Evolutionary conservation across 2,888 invertebrate species (phyloP).

Genomic region (Fissipunctia ypsillon): DNA sequence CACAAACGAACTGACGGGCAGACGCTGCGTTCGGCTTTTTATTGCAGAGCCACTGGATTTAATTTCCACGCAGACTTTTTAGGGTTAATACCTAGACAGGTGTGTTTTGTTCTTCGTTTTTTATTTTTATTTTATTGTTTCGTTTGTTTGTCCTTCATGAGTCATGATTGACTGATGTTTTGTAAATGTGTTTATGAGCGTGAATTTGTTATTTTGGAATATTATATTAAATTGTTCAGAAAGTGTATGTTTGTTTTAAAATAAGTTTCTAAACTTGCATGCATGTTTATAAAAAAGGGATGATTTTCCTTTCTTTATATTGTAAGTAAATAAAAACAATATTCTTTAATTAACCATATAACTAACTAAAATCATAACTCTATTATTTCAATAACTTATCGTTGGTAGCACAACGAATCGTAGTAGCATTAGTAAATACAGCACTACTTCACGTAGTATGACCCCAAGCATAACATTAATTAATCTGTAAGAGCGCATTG

Average conservation of each 20-base stretch:
- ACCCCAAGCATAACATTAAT: no score
- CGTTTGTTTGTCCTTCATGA: no score
- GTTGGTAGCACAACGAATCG: neutral
- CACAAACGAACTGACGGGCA: constrained; percentile 86
- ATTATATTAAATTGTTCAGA: neutral
- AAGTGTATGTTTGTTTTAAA: constrained; percentile 3
- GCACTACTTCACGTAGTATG: no score
- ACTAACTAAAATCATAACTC: neutral
- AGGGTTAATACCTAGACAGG: constrained; percentile 52
- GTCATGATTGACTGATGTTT: constrained; percentile 1
- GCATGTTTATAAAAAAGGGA: neutral
- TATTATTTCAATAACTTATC: no score
- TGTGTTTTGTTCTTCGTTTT: constrained; percentile 23
- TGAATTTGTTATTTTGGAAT: neutral
- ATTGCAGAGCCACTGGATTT: constrained; percentile 80
- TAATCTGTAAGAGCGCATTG: neutral
- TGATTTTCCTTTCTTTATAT: neutral
- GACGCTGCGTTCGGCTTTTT: constrained; percentile 80
- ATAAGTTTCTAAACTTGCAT: no score
- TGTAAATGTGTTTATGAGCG: neutral
- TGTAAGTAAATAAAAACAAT: neutral
- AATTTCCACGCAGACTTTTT: constrained; percentile 65
- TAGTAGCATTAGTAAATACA: neutral
- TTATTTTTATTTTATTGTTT: neutral
- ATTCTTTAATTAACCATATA: no score